Conservation (phyloP, 2,797 vertebrate genomes). For the Myotis daubentonii region DNA sequence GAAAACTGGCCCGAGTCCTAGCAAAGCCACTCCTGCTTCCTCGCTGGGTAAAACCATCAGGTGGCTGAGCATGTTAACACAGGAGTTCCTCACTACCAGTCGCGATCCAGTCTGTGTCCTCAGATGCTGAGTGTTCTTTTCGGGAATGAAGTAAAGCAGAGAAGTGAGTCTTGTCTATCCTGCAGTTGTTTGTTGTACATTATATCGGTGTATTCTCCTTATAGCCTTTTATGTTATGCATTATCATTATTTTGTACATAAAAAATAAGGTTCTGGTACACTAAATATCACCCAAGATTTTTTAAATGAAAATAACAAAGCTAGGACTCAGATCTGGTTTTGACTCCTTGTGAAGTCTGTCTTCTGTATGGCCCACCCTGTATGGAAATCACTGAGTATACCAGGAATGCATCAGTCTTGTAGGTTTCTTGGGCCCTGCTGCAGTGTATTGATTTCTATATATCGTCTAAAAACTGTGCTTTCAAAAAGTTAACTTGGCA, state of each 20-base stretch:
- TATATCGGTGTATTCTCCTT: neutral
- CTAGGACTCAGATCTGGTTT: neutral
- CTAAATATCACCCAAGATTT: neutral
- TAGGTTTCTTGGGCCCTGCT: neutral
- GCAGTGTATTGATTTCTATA: neutral
- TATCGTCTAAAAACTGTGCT: neutral
- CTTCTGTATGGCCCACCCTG: neutral
- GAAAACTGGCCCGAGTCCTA: neutral
- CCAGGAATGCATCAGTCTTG: neutral
- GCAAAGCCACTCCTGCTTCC: neutral
- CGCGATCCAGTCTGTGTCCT: neutral
- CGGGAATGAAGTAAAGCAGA: neutral
- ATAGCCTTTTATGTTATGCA: neutral
- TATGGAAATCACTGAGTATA: neutral
- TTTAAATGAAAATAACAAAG: neutral
- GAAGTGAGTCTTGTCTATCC: neutral
- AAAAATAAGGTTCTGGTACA: neutral
- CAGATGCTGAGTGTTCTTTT: neutral
- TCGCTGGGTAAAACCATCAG: neutral
- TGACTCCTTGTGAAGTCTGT: neutral
- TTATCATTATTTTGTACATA: neutral
- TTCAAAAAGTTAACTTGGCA: conserved; percentile 55
- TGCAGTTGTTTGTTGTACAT: neutral
- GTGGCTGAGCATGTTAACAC: neutral
- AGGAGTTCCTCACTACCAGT: neutral